phyloP scores from a whole-genome alignment of 2,888 invertebrate species.

The Volucella inflata region DNA sequence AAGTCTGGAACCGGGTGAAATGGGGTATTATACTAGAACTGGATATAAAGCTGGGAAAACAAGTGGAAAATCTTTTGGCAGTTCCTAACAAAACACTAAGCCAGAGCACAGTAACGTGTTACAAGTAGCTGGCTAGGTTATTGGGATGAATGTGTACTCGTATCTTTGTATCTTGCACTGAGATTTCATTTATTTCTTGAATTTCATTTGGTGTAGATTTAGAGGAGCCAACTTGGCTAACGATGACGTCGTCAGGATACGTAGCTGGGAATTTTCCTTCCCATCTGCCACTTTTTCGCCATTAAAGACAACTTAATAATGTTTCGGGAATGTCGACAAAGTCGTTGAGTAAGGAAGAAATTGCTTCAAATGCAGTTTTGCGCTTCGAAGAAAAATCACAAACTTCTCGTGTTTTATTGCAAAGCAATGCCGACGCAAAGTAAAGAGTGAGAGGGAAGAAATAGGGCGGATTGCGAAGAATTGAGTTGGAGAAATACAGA shows the following conservation, averaged over 20 bases:
- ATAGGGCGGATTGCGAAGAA: conserved; percentile 16
- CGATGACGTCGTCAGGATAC: conserved; percentile 26
- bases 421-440: conserved; percentile 3
- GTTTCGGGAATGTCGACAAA: conserved; percentile 43
- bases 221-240: conserved; percentile 67
- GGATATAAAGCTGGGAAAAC: conserved; percentile 6
- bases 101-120: background rate
- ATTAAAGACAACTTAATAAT: conserved; percentile 66
- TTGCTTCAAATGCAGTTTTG: conserved; percentile 65
- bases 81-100: conserved; percentile 67
- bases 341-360: conserved; percentile 39
- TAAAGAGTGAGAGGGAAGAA: background rate
- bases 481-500: conserved; percentile 59
- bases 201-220: conserved; percentile 57
- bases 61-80: conserved; percentile 74
- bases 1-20: conserved; percentile 29
- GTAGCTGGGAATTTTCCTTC: background rate
- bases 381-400: background rate
- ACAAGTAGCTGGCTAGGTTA: conserved; percentile 8
- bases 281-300: background rate
- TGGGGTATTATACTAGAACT: background rate
- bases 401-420: conserved; percentile 21
- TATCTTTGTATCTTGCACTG: conserved; percentile 36
- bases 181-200: conserved; percentile 66
- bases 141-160: conserved; percentile 21